phyloP scores from a whole-genome alignment of 2,888 invertebrate species.

The Bellardia bayeri region DNA sequence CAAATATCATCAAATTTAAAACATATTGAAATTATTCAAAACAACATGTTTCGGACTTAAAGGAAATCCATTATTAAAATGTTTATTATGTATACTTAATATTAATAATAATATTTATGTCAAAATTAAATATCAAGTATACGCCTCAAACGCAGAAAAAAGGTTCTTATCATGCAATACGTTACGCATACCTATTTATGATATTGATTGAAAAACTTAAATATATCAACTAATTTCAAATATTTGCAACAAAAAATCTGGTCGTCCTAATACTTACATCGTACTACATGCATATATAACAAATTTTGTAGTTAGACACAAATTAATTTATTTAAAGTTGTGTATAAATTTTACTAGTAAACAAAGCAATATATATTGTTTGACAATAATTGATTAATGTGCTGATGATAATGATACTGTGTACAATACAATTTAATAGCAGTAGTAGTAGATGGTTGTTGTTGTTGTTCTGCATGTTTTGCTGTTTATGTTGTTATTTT shows the following conservation, averaged over 20 bases:
- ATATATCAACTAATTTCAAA: not conserved
- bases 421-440: conserved; percentile 50
- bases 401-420: conserved; percentile 69
- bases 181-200: no score
- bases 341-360: conserved; percentile 61
- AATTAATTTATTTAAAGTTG: conserved; percentile 68
- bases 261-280: not conserved
- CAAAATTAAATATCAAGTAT: no score
- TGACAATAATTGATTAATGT: conserved; percentile 74
- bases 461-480: conserved; percentile 43
- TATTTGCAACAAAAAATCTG: conserved; percentile 39
- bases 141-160: no score
- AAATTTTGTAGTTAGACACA: conserved; percentile 52
- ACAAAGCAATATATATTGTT: conserved; percentile 72
- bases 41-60: no score
- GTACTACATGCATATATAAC: conserved; percentile 15
- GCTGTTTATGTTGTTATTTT: conserved; percentile 64
- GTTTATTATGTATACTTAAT: no score
- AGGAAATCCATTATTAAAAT: no score
- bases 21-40: no score
- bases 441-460: conserved; percentile 24
- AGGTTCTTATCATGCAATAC: no score
- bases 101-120: no score
- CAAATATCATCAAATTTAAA: no score
- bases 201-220: not conserved